These are phyloP conservation scores for Sebastes oblongus DNA, from an alignment of 2,797 vertebrate genomes.

Conservation along the genomic window DNA sequence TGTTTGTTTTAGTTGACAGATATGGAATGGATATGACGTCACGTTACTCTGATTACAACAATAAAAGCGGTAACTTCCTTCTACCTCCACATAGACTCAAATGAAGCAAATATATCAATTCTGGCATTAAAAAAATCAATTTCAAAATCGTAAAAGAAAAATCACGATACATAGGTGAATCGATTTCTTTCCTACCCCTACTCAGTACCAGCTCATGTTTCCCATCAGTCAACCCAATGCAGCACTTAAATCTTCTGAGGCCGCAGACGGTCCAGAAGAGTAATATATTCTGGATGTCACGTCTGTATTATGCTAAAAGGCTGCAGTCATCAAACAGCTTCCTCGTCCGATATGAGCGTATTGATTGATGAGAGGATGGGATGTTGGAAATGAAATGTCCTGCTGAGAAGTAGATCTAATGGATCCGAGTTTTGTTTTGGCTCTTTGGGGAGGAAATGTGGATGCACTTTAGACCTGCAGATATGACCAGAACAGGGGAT, in stretches of 20 bases:
- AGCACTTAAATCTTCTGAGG: slow-evolving; percentile 19
- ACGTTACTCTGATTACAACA: too few relatives aligned
- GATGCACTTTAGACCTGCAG: neutral
- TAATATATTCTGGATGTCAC: slow-evolving; percentile 47
- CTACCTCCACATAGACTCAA: too few relatives aligned
- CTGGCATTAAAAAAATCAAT: too few relatives aligned
- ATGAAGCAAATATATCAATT: too few relatives aligned
- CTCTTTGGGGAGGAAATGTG: slow-evolving; percentile 10
- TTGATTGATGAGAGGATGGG: slow-evolving; percentile 53
- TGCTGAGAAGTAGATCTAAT: slow-evolving; percentile 31
- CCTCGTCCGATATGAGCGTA: slow-evolving; percentile 42
- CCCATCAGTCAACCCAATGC: slow-evolving; percentile 2
- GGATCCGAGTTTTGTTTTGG: slow-evolving; percentile 17
- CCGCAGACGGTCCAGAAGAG: neutral
- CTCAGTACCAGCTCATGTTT: slow-evolving; percentile 25
- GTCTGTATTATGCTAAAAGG: slow-evolving; percentile 48
- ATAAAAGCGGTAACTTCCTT: too few relatives aligned
- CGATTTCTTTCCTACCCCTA: too few relatives aligned
- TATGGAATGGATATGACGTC: too few relatives aligned
- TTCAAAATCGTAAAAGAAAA: too few relatives aligned
- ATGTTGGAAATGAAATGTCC: slow-evolving; percentile 29
- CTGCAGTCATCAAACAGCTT: slow-evolving; percentile 36
- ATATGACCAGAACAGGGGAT: neutral
- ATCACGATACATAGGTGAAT: too few relatives aligned
- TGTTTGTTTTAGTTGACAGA: too few relatives aligned